Evolutionary conservation across 2,888 invertebrate species (phyloP).

Genomic region (Lasioglossum morio): DNA sequence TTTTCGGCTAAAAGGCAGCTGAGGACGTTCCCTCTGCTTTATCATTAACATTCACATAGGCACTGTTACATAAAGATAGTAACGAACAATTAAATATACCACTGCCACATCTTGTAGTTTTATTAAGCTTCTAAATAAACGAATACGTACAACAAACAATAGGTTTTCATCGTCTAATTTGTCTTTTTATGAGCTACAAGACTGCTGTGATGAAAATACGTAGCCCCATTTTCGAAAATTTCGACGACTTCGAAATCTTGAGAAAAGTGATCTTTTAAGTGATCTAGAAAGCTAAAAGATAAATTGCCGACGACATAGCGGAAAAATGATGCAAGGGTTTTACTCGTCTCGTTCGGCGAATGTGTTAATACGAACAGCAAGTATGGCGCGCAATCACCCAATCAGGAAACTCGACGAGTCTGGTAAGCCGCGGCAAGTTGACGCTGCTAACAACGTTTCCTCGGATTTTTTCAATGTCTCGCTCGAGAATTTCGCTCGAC

Average conservation of each 20-base stretch:
- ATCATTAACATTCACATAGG: neutral
- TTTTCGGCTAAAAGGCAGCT: neutral
- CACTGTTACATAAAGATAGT: neutral
- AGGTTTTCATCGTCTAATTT: no score
- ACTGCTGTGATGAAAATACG: no score
- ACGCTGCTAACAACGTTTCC: neutral
- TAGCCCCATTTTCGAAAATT: no score
- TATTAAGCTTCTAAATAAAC: neutral
- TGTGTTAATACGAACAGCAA: neutral
- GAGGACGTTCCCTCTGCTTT: neutral
- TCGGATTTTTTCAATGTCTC: neutral
- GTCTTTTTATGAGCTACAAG: no score
- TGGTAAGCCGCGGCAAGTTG: neutral
- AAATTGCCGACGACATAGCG: neutral
- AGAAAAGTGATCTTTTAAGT: no score
- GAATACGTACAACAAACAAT: no score
- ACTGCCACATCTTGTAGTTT: neutral
- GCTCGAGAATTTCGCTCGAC: neutral
- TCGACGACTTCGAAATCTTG: no score
- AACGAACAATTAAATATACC: neutral
- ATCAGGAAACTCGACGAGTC: neutral
- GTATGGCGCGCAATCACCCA: neutral
- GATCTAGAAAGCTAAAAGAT: no score
- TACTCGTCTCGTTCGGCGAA: neutral
- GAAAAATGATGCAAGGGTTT: neutral